Conservation (phyloP, 2,888 invertebrate species). For the Notocelia uddmanniana region DNA sequence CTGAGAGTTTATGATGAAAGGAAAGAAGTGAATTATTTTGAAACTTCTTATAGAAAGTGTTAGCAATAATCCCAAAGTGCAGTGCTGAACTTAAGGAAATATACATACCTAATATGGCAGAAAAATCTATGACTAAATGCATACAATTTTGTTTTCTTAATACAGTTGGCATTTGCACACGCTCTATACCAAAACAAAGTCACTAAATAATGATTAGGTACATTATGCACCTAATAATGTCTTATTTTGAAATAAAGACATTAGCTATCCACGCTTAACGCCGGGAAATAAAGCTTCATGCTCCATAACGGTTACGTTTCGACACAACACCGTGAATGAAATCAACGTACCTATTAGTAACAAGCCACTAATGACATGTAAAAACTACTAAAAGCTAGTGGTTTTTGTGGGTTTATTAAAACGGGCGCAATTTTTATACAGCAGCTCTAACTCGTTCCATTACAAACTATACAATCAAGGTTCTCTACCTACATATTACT, state of each 20-base stretch:
- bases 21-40: no score
- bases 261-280: conserved; percentile 20
- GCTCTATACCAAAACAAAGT: conserved; percentile 14
- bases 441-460: no score
- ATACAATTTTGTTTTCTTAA: neutral
- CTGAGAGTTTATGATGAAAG: no score
- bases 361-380: neutral
- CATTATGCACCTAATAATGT: conserved; percentile 17
- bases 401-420: neutral
- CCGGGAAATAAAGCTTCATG: conserved; percentile 17
- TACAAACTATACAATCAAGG: no score
- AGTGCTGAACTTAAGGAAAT: neutral
- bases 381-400: neutral
- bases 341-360: neutral
- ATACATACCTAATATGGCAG: neutral
- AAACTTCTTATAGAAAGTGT: no score
- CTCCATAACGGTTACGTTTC: conserved; percentile 8
- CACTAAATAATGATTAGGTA: conserved; percentile 24
- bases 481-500: no score
- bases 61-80: neutral
- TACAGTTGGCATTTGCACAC: neutral
- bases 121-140: neutral
- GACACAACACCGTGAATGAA: neutral
- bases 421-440: neutral
- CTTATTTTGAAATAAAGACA: conserved; percentile 41